A percentile compares a stretch with the other conserved stretches of the same genome.
Evolutionary conservation across 2,113 vertebrate species (phyloP).

Genomic region (Herpetotheres cachinnans): DNA sequence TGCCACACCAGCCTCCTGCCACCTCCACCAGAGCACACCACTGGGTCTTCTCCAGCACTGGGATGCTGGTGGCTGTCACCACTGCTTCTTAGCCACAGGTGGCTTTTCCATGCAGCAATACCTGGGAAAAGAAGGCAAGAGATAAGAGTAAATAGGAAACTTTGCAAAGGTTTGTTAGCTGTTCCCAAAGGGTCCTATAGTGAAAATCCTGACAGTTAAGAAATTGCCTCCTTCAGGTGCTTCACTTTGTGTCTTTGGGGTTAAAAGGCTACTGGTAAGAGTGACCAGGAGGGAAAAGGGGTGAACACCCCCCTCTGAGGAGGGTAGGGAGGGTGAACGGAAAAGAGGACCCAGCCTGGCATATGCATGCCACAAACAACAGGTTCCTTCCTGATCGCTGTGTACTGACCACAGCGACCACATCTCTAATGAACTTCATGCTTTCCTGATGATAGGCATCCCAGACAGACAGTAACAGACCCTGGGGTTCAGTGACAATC

Average conservation of each 20-base stretch:
- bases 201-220: background rate
- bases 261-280: background rate
- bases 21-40: background rate
- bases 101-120: background rate
- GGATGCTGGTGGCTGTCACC: background rate
- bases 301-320: background rate
- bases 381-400: rapidly evolving
- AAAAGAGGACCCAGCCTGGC: background rate
- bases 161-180: background rate
- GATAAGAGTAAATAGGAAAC: background rate
- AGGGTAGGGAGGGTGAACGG: background rate
- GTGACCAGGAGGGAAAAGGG: background rate
- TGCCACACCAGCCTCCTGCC: background rate
- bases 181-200: background rate
- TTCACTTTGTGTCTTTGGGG: background rate
- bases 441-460: background rate
- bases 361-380: background rate
- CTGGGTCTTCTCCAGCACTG: background rate
- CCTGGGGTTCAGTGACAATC: background rate
- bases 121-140: background rate
- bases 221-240: background rate
- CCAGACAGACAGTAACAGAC: background rate
- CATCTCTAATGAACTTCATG: background rate
- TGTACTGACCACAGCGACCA: background rate
- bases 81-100: background rate